A percentile compares a stretch with the other conserved stretches of the same genome.
phyloP scores from a whole-genome alignment of 2,888 invertebrate species.

The Diarsia dahlii region DNA sequence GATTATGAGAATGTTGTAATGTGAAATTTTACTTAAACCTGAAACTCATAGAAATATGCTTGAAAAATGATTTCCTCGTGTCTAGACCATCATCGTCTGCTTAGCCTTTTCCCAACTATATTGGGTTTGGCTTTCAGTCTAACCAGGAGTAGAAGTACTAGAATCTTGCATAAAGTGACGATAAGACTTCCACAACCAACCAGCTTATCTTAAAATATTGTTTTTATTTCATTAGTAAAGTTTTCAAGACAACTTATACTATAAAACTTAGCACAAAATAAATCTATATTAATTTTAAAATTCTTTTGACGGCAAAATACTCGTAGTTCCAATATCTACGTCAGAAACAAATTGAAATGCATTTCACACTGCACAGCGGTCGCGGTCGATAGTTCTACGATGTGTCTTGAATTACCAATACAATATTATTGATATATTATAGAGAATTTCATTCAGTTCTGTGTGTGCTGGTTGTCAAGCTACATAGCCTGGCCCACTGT shows the following conservation, averaged over 20 bases:
- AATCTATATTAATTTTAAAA: constrained; percentile 3
- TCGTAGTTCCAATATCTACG: background rate
- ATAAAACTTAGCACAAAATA: background rate
- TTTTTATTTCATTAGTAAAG: background rate
- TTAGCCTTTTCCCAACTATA: background rate
- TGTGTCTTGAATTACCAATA: constrained; percentile 23
- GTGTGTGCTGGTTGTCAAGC: too few relatives aligned
- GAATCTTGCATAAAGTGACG: too few relatives aligned
- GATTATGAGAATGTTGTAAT: too few relatives aligned
- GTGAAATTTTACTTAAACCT: too few relatives aligned
- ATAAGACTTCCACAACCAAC: too few relatives aligned
- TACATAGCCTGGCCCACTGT: too few relatives aligned
- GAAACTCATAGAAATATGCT: background rate
- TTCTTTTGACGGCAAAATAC: background rate
- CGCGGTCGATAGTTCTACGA: background rate
- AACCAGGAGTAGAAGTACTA: background rate
- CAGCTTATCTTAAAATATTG: background rate
- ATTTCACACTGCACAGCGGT: background rate
- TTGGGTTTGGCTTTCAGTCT: background rate
- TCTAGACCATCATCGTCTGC: background rate
- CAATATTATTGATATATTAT: background rate
- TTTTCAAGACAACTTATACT: background rate
- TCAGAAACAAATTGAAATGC: constrained; percentile 25
- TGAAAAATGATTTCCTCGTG: background rate
- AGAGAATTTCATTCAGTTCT: background rate